These are phyloP conservation scores for Trichomalopsis sarcophagae DNA, from an alignment of 1,140 invertebrate genomes.

Conservation along the genomic window DNA sequence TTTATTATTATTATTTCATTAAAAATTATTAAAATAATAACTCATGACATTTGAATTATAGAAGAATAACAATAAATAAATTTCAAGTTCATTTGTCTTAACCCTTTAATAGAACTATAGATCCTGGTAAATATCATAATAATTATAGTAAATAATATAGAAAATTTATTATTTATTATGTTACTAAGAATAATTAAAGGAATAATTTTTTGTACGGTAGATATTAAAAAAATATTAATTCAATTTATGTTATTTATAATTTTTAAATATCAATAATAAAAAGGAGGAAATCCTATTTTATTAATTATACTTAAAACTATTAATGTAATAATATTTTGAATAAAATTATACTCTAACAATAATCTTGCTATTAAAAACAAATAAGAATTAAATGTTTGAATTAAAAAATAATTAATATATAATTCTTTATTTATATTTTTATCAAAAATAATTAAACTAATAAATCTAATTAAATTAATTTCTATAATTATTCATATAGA, in stretches of 20 bases:
- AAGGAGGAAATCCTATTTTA: conserved; percentile 27
- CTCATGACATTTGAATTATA: conserved; percentile 54
- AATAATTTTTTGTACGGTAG: neutral
- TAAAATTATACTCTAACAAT: neutral
- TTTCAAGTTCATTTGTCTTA: conserved; percentile 77
- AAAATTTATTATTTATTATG: neutral
- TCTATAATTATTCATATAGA: neutral
- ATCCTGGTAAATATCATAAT: conserved; percentile 54
- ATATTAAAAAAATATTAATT: neutral
- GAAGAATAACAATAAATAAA: conserved; percentile 77
- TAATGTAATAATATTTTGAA: neutral
- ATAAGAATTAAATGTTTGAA: neutral
- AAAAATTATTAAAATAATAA: conserved; percentile 77
- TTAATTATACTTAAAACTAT: neutral
- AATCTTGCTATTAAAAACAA: neutral
- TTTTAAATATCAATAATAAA: conserved; percentile 60
- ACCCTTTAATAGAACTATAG: conserved; percentile 67
- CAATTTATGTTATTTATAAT: neutral
- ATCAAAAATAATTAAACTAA: neutral
- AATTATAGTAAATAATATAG: neutral
- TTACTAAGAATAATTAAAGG: neutral
- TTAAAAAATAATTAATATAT: neutral
- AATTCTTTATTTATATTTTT: neutral
- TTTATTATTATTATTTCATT: conserved; percentile 67
- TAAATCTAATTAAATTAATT: conserved; percentile 2